These are phyloP conservation scores for Callipepla californica DNA, from an alignment of 2,113 vertebrate genomes.

Conservation along the genomic window DNA sequence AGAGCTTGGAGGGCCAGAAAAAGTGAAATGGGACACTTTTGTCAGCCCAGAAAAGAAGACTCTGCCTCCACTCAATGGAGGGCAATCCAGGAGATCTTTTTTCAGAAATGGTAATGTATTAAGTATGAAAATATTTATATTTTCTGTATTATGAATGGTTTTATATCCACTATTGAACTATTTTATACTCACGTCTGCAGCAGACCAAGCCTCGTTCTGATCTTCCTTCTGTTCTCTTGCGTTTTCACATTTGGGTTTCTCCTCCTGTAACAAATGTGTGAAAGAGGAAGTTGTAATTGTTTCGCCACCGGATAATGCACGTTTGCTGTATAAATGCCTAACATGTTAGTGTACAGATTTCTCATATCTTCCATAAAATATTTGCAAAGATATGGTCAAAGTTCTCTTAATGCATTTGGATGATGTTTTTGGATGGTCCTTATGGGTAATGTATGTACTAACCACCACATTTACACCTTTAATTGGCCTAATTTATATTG, in stretches of 20 bases:
- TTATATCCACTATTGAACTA: not conserved
- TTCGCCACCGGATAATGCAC: not conserved
- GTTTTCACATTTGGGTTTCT: not conserved
- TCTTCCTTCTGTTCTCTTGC: not conserved
- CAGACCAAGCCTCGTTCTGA: not conserved
- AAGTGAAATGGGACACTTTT: slow-evolving; percentile 97
- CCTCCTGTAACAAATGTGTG: not conserved
- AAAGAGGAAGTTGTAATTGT: not conserved
- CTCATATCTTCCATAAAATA: not conserved
- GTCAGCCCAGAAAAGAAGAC: slow-evolving; percentile 96
- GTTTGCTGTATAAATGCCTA: not conserved
- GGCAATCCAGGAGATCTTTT: slow-evolving; percentile 92
- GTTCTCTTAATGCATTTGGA: not conserved
- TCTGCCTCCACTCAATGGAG: slow-evolving; percentile 93
- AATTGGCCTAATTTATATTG: not conserved
- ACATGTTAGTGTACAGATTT: not conserved
- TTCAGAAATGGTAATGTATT: slow-evolving; percentile 92
- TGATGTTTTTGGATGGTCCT: not conserved
- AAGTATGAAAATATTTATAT: not conserved
- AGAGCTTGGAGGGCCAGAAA: slow-evolving; percentile 93
- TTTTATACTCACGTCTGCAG: not conserved
- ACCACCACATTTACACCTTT: not conserved
- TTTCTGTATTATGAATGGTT: not conserved
- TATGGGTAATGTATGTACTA: not conserved
- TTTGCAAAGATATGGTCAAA: not conserved